Percentiles rank a stretch among this genome's conserved stretches.
These are phyloP conservation scores for Grammomys dolichurus DNA, from an alignment of 2,113 vertebrate genomes.

Conservation along the genomic window DNA sequence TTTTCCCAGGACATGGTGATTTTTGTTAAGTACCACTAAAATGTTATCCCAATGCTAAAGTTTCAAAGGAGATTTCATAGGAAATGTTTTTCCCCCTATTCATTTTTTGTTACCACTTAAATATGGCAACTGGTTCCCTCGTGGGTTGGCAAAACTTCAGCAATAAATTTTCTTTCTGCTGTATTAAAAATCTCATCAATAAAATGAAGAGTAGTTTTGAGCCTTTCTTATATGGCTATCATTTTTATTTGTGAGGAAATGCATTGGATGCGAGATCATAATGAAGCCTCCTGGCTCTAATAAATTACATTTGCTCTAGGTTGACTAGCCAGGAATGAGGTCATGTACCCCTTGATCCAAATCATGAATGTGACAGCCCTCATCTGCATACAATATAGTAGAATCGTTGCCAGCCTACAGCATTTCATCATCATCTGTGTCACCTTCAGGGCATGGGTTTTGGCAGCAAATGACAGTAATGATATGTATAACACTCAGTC, in stretches of 20 bases:
- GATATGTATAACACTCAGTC: constrained; percentile 25
- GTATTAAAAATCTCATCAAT: constrained; percentile 68
- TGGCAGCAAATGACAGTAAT: constrained; percentile 50
- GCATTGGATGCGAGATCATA: constrained; percentile 67
- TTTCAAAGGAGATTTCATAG: constrained; percentile 65
- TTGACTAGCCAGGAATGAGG: constrained; percentile 73
- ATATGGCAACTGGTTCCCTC: constrained; percentile 28
- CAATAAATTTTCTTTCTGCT: constrained; percentile 64
- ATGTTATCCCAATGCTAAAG: constrained; percentile 37
- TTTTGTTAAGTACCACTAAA: constrained; percentile 52
- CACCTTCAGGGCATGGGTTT: constrained; percentile 42
- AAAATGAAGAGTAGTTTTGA: constrained; percentile 65
- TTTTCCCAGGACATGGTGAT: constrained; percentile 35
- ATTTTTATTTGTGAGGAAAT: constrained; percentile 72
- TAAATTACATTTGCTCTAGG: constrained; percentile 75
- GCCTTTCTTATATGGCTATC: constrained; percentile 55
- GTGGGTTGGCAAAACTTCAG: constrained; percentile 44
- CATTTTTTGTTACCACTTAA: constrained; percentile 52
- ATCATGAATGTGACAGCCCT: constrained; percentile 55
- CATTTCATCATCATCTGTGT: constrained; percentile 40
- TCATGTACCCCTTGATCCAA: constrained; percentile 70
- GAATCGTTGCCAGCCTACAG: neutral
- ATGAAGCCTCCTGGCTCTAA: constrained; percentile 64
- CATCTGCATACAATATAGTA: constrained; percentile 60
- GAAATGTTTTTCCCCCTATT: constrained; percentile 48